Conservation (phyloP, 2,888 invertebrate species). For the Meliscaeva auricollis region DNA sequence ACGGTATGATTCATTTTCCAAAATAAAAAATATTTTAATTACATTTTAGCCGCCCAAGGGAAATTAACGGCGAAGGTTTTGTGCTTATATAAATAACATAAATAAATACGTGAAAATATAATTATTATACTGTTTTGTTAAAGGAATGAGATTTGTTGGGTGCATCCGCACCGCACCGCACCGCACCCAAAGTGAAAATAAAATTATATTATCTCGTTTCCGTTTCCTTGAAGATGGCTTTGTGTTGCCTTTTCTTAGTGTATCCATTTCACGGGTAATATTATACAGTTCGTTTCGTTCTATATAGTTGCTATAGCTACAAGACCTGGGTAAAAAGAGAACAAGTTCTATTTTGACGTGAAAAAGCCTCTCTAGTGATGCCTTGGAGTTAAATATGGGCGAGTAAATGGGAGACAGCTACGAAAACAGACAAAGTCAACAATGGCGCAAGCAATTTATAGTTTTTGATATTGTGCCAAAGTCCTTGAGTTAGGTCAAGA, state of each 20-base stretch:
- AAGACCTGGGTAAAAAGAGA: conserved; percentile 7
- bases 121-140: not conserved
- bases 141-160: not conserved
- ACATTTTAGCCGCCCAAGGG: conserved; percentile 3
- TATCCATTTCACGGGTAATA: not conserved
- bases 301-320: too few relatives aligned
- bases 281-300: not conserved
- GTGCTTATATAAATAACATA: not conserved
- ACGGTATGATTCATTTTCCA: conserved; percentile 80
- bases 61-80: conserved; percentile 8
- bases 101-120: conserved; percentile 10
- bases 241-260: not conserved
- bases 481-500: conserved; percentile 64
- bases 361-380: conserved; percentile 23
- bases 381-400: conserved; percentile 2
- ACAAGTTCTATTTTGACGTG: conserved; percentile 14
- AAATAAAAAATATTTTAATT: conserved; percentile 12
- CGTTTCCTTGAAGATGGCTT: conserved; percentile 21
- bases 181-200: not conserved
- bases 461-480: conserved; percentile 44
- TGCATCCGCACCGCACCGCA: not conserved
- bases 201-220: not conserved
- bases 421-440: not conserved
- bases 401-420: conserved; percentile 13
- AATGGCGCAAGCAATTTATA: conserved; percentile 22